A percentile compares a stretch with the other conserved stretches of the same genome.
phyloP scores from a whole-genome alignment of 2,113 vertebrate genomes.

The Spermophilus dauricus region DNA sequence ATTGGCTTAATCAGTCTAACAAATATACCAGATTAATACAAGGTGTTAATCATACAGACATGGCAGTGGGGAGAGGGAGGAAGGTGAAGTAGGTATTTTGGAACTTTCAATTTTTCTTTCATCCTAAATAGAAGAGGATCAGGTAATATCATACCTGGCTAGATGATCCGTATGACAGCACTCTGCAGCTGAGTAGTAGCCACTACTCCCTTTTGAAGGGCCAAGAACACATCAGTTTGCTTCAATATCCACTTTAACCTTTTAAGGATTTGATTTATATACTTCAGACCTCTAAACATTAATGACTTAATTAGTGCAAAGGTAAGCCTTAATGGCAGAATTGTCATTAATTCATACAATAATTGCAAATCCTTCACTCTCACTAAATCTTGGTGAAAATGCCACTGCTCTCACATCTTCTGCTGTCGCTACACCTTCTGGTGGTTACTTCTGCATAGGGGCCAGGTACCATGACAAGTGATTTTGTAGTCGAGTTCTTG shows the following conservation, averaged over 20 bases:
- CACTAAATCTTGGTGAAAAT: neutral
- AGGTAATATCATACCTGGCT: neutral
- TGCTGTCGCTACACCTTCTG: fast-evolving
- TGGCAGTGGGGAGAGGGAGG: neutral
- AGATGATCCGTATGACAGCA: neutral
- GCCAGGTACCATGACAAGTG: neutral
- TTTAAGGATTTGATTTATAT: constrained; percentile 11
- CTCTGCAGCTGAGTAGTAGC: neutral
- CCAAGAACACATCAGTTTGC: neutral
- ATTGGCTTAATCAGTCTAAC: neutral
- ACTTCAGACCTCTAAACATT: neutral
- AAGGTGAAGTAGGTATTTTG: neutral
- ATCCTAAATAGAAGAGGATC: neutral
- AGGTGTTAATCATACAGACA: neutral
- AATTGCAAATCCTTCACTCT: neutral
- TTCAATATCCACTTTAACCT: neutral
- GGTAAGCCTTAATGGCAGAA: neutral
- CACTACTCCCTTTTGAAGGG: neutral
- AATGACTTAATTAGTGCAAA: neutral
- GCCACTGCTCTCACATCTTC: fast-evolving
- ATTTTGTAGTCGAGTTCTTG: neutral
- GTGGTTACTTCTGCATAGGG: neutral
- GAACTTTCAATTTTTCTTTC: neutral
- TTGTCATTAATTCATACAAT: neutral
- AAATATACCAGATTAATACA: neutral